These are phyloP conservation scores for Acrossocheilus wenchowensis DNA, from an alignment of 2,797 vertebrate genomes.

Conservation along the genomic window DNA sequence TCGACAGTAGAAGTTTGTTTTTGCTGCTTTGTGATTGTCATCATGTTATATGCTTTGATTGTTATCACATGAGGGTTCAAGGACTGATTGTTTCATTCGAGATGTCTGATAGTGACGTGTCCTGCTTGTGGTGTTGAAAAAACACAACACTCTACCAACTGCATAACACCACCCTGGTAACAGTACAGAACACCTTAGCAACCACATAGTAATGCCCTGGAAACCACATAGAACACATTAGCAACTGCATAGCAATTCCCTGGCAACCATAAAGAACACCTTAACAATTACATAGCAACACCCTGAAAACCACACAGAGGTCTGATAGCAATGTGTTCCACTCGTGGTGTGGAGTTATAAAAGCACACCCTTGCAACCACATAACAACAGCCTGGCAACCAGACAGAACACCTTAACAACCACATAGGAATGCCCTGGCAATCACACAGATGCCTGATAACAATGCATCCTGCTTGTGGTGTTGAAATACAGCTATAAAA, in stretches of 20 bases:
- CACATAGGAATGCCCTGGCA: too few species aligned
- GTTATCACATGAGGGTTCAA: conserved; percentile 18
- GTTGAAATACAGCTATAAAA: too few species aligned
- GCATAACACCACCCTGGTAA: neutral
- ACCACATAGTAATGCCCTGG: neutral
- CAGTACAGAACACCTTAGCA: neutral
- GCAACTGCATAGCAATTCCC: neutral
- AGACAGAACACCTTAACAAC: too few species aligned
- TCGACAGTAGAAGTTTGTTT: neutral
- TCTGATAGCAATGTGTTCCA: too few species aligned
- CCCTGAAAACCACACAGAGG: too few species aligned
- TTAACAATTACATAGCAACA: too few species aligned
- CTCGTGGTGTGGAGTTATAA: too few species aligned
- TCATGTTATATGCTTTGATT: neutral
- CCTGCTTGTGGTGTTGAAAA: neutral
- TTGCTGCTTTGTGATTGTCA: neutral
- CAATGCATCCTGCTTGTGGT: too few species aligned
- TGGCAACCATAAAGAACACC: neutral
- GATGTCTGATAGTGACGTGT: neutral
- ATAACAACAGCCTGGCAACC: too few species aligned
- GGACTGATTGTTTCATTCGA: neutral
- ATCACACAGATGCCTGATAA: too few species aligned
- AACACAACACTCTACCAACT: neutral
- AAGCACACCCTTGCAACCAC: too few species aligned
- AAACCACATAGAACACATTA: neutral